These are phyloP conservation scores for Antrozous pallidus DNA, from an alignment of 2,797 vertebrate genomes.

Conservation along the genomic window DNA sequence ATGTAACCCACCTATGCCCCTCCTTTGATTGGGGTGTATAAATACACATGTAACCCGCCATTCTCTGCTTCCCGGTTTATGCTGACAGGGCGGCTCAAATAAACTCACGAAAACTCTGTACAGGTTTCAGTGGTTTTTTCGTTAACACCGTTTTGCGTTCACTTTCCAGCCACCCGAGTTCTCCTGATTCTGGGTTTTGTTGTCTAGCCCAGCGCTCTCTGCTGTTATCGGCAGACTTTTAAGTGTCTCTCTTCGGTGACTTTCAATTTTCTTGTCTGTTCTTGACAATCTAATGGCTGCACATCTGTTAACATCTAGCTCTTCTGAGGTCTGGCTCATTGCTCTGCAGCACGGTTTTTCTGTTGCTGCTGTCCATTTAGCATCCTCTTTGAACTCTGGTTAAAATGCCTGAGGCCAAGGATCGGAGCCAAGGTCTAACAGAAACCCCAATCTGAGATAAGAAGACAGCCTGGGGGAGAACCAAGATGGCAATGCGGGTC, in stretches of 20 bases:
- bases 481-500: too few relatives aligned
- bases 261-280: background rate
- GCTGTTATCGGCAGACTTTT: background rate
- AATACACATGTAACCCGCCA: too few relatives aligned
- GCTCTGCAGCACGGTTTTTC: background rate
- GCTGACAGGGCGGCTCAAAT: too few relatives aligned
- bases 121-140: too few relatives aligned
- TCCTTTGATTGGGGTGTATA: too few relatives aligned
- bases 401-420: background rate
- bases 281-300: background rate
- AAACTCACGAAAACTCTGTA: too few relatives aligned
- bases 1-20: too few relatives aligned
- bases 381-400: background rate
- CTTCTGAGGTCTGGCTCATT: background rate
- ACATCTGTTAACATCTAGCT: background rate
- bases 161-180: background rate
- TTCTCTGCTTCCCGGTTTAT: too few relatives aligned
- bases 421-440: background rate
- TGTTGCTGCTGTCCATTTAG: background rate
- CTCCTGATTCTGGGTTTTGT: background rate
- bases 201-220: background rate
- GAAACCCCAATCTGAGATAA: background rate
- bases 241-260: background rate
- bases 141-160: background rate
- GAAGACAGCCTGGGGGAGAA: background rate